Evolutionary conservation across 92 coral and sea anemone genomes (phyloP).

Genomic region (Meandrina meandrites): DNA sequence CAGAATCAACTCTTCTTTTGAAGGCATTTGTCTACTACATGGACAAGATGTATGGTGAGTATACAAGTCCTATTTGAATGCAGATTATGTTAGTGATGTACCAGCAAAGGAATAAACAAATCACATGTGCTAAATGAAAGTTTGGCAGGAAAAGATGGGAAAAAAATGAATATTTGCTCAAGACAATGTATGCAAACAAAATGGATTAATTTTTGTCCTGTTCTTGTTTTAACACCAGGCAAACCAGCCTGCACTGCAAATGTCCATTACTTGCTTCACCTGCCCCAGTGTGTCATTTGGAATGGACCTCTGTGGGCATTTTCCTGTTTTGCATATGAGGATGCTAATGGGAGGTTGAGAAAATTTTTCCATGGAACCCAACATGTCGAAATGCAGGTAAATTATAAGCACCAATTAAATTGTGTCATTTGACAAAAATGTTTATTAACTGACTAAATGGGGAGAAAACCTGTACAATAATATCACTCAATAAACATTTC

Average conservation of each 20-base stretch:
- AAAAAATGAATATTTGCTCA: too few relatives aligned
- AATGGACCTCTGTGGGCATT: slow-evolving; percentile 59
- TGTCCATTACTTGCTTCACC: slow-evolving; percentile 54
- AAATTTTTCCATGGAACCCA: slow-evolving; percentile 66
- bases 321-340: slow-evolving; percentile 59
- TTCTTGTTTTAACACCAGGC: too few relatives aligned
- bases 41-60: slow-evolving; percentile 52
- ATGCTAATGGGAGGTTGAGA: slow-evolving; percentile 51
- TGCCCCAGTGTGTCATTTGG: slow-evolving; percentile 45
- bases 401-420: too few relatives aligned
- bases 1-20: slow-evolving; percentile 41
- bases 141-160: too few relatives aligned
- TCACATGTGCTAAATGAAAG: too few relatives aligned
- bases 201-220: too few relatives aligned
- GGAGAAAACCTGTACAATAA: too few relatives aligned
- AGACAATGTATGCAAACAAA: too few relatives aligned
- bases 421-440: too few relatives aligned
- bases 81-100: too few relatives aligned
- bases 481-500: too few relatives aligned
- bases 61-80: neutral
- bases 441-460: neutral
- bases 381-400: slow-evolving; percentile 53
- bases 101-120: too few relatives aligned
- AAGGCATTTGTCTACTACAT: slow-evolving; percentile 56
- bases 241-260: neutral